These are phyloP conservation scores for Sylvia borin DNA, from an alignment of 2,797 vertebrate genomes.

Conservation along the genomic window DNA sequence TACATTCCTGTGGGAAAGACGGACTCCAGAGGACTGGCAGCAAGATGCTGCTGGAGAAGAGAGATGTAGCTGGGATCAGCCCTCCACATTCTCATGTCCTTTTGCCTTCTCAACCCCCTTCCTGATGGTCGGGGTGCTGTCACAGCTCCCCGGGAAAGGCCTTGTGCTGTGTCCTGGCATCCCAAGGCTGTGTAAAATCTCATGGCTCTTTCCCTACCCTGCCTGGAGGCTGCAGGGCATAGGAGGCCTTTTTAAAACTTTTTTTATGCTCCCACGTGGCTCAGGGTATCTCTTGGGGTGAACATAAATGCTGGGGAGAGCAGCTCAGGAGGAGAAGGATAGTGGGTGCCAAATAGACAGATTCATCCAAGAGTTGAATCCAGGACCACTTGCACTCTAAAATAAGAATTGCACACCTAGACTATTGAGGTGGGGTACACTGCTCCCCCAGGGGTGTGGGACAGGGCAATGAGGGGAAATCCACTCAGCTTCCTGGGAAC, in stretches of 20 bases:
- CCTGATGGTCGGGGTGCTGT: neutral
- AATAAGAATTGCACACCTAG: too few species aligned
- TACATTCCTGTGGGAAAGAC: neutral
- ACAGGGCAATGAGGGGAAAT: neutral
- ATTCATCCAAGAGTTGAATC: neutral
- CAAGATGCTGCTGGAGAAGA: neutral
- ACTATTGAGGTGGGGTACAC: too few species aligned
- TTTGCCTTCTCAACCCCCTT: neutral
- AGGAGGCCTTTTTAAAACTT: neutral
- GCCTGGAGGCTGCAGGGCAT: neutral
- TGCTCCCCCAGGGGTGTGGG: neutral
- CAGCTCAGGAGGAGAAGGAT: neutral
- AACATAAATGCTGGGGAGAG: neutral
- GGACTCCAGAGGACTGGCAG: neutral
- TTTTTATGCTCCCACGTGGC: neutral
- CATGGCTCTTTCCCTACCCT: too few species aligned
- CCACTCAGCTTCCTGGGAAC: neutral
- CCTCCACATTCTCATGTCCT: too few species aligned
- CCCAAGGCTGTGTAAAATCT: neutral
- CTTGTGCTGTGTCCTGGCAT: neutral
- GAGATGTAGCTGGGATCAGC: neutral
- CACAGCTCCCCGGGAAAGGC: too few species aligned
- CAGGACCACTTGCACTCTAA: neutral
- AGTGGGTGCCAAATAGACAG: neutral
- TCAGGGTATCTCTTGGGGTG: neutral